Percentiles rank a stretch among this genome's conserved stretches.
These are phyloP conservation scores for Rhadinocentrus ornatus DNA, from an alignment of 2,797 vertebrate genomes.

Conservation along the genomic window DNA sequence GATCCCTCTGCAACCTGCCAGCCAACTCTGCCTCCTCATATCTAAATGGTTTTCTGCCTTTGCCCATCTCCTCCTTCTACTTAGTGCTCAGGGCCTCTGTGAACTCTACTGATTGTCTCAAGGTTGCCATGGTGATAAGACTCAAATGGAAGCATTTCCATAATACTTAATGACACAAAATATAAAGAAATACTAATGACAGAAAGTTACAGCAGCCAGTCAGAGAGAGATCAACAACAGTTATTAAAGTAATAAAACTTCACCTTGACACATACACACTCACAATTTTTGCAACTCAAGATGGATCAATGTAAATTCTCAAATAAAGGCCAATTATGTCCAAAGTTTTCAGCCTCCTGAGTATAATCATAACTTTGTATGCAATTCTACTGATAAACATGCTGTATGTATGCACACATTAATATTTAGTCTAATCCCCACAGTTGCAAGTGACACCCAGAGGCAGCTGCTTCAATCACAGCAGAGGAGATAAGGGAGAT, in stretches of 20 bases:
- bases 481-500: slow-evolving; percentile 45
- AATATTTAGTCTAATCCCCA: slow-evolving; percentile 24
- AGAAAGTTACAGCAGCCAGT: slow-evolving; percentile 10
- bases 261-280: not conserved
- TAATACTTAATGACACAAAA: slow-evolving; percentile 27
- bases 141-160: slow-evolving; percentile 43
- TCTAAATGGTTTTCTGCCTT: slow-evolving; percentile 50
- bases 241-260: slow-evolving; percentile 4
- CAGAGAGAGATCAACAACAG: not conserved
- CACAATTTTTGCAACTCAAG: not conserved
- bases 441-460: slow-evolving; percentile 45
- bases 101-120: slow-evolving; percentile 43
- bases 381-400: slow-evolving; percentile 11
- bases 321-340: not conserved
- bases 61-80: slow-evolving; percentile 39
- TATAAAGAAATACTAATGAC: not conserved
- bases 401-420: slow-evolving; percentile 2
- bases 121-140: slow-evolving; percentile 54
- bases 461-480: slow-evolving; percentile 59
- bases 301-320: slow-evolving; percentile 1
- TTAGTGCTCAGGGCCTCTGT: slow-evolving; percentile 31
- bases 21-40: slow-evolving; percentile 25
- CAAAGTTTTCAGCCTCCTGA: slow-evolving; percentile 7
- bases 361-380: slow-evolving; percentile 25
- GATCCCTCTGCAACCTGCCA: slow-evolving; percentile 36